Conservation (phyloP, 2,797 vertebrate species). For the Sternotherus odoratus region DNA sequence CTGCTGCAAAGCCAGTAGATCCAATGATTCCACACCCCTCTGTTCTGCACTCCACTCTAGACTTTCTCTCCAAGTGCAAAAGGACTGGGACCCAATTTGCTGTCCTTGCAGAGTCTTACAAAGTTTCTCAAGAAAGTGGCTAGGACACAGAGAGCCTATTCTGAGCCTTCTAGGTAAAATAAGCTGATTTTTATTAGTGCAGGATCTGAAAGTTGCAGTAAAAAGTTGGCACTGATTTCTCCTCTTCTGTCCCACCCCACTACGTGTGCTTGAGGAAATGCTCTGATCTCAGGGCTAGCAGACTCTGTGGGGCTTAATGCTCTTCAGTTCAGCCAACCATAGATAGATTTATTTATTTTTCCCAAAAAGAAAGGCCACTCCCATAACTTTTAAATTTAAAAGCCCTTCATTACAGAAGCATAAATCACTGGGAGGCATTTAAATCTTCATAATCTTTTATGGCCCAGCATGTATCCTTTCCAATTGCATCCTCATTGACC, state of each 20-base stretch:
- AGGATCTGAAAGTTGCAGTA: slow-evolving; percentile 40
- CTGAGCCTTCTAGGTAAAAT: slow-evolving; percentile 33
- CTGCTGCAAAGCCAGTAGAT: too few relatives aligned
- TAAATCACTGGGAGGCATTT: slow-evolving; percentile 69
- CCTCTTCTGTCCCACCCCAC: not conserved
- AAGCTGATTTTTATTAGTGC: slow-evolving; percentile 61
- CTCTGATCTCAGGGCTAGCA: rapidly evolving
- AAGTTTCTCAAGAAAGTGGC: not conserved
- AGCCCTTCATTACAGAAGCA: slow-evolving; percentile 73
- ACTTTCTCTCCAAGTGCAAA: not conserved
- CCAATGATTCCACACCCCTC: not conserved
- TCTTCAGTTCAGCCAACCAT: slow-evolving; percentile 56
- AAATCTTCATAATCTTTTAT: slow-evolving; percentile 50
- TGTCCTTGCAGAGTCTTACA: not conserved
- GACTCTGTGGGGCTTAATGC: not conserved
- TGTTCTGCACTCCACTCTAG: not conserved
- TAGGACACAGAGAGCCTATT: slow-evolving; percentile 27
- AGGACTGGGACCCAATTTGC: not conserved
- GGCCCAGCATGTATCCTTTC: slow-evolving; percentile 3
- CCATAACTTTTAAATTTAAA: slow-evolving; percentile 78
- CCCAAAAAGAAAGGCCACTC: slow-evolving; percentile 76
- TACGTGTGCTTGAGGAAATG: not conserved
- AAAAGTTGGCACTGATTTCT: slow-evolving; percentile 2
- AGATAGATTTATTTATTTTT: slow-evolving; percentile 70
- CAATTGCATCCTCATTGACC: not conserved